Base-by-base conservation (phyloP, 2,888 invertebrate species). In the Watsonalla cultraria region DNA sequence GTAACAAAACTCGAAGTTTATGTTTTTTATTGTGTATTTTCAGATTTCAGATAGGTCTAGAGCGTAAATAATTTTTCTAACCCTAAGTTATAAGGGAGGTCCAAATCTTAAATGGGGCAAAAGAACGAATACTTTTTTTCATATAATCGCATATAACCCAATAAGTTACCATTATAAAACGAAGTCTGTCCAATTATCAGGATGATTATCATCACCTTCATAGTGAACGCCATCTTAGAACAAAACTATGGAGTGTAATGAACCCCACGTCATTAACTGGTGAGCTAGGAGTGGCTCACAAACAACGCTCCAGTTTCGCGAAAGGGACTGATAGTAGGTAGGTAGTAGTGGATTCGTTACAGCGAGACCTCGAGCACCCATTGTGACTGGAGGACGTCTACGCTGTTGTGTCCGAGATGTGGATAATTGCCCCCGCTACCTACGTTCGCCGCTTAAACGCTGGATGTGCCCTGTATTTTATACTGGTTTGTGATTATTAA, bases 361-460 rank as follows among this genome's bases (percentile, higher is more conserved):
- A 82, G 83, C 80, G 82, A 74, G 77, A 78, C 78, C 82, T 87
- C 83, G 84, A 89, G 90, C 71, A 68, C 74, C 86, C 80, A 90
- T 90, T 90, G 90, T 90, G 89, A 82, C 69, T 84, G 72, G 82
- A 88, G 86, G 76, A 84, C 86, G 86, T 84, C 85, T 84, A 84
- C 82, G 81, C 84, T 77, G 86, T 87, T 86, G 86, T 87, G 89
- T 89, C 89, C 89, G 84, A 88, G 88, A 85, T 84, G 82, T 81
- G 81, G 84, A 82, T 90, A 90, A 90, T 90, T 90, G 89, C 89
- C 88, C 81, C 82, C 71, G 77, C 78, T 72, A 72, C 68, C 77
- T 70, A 68, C 70, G 66, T 51, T 47, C 42, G 45, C 42, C n/a
- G 14, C 13, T 45, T 47, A 39, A 51, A 62, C 52, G 46, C 54